A percentile compares a stretch with the other conserved stretches of the same genome.
Conservation (phyloP, 2,888 invertebrate species). For the Cabera pusaria region DNA sequence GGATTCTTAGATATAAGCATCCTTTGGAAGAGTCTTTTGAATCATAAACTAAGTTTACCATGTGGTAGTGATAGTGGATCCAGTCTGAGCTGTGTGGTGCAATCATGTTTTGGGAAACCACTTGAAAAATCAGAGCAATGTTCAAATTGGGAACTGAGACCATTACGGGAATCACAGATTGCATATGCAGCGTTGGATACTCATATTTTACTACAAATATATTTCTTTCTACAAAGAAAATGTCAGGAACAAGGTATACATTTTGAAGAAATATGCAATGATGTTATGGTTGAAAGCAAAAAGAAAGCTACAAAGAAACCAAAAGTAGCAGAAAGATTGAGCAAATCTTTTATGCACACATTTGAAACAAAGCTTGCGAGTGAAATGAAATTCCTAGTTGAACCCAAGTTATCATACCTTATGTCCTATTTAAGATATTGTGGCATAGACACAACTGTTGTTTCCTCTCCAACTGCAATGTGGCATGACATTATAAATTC, state of each 20-base stretch:
- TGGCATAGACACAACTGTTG: slow-evolving; percentile 85
- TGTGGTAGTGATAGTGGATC: slow-evolving; percentile 75
- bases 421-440: slow-evolving; percentile 66
- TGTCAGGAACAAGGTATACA: slow-evolving; percentile 77
- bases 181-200: slow-evolving; percentile 95
- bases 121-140: slow-evolving; percentile 95
- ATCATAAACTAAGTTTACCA: slow-evolving; percentile 59
- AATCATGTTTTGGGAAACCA: slow-evolving; percentile 89
- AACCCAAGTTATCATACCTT: slow-evolving; percentile 53
- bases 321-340: slow-evolving; percentile 53
- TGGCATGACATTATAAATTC: slow-evolving; percentile 70
- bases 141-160: slow-evolving; percentile 95
- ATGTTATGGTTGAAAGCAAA: slow-evolving; percentile 81
- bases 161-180: slow-evolving; percentile 90
- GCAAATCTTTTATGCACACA: slow-evolving; percentile 34
- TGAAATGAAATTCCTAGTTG: slow-evolving; percentile 62
- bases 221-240: slow-evolving; percentile 83
- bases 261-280: slow-evolving; percentile 85
- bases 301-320: slow-evolving; percentile 69
- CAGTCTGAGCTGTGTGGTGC: slow-evolving; percentile 89
- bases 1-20: slow-evolving; percentile 69
- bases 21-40: slow-evolving; percentile 67
- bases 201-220: slow-evolving; percentile 92
- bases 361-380: slow-evolving; percentile 41
- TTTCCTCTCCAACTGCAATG: slow-evolving; percentile 77